Evolutionary conservation across 2,113 vertebrate species (phyloP).

Genomic region (Meles meles): DNA sequence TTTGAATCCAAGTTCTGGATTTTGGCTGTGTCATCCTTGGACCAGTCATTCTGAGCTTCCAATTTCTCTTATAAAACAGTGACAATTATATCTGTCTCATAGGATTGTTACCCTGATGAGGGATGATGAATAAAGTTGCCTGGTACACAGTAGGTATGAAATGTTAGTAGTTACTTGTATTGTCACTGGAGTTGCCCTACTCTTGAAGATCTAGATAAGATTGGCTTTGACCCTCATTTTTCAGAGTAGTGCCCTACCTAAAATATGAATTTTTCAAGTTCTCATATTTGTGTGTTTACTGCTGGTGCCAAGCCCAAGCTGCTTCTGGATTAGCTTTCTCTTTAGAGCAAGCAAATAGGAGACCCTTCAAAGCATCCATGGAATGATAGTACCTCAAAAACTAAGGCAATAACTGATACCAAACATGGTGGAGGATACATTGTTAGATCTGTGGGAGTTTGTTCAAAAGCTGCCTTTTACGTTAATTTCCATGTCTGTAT

Average conservation of each 20-base stretch:
- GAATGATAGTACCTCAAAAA: neutral
- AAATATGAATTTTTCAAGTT: neutral
- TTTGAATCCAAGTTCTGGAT: neutral
- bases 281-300: neutral
- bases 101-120: neutral
- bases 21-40: neutral
- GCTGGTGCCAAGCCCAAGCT: neutral
- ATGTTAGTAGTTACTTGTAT: neutral
- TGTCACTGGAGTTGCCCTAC: neutral
- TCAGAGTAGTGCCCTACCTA: neutral
- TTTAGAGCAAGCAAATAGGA: neutral
- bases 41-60: neutral
- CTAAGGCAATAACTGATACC: neutral
- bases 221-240: neutral
- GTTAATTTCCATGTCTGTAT: neutral
- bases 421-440: neutral
- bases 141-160: no score
- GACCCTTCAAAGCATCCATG: neutral
- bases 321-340: neutral
- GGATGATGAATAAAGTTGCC: neutral
- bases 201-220: neutral
- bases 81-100: no score
- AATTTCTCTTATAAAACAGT: neutral
- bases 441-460: neutral
- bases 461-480: neutral